These are phyloP conservation scores for Egretta garzetta DNA, from an alignment of 2,113 vertebrate genomes.

Conservation along the genomic window DNA sequence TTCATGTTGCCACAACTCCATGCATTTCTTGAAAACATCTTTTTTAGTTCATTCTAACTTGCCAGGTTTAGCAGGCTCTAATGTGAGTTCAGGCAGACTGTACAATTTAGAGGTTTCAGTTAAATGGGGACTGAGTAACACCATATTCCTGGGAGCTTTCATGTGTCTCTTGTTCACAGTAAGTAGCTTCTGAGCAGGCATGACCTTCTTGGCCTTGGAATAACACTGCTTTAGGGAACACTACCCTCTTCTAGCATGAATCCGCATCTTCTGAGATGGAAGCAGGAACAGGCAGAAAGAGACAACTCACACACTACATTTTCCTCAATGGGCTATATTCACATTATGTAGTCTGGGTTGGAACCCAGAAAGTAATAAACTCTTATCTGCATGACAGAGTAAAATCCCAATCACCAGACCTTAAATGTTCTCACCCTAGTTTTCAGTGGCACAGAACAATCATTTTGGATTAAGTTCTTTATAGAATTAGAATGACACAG, in stretches of 20 bases:
- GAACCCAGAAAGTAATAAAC: neutral
- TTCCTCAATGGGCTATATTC: neutral
- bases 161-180: neutral
- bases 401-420: neutral
- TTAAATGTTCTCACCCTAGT: neutral
- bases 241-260: neutral
- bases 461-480: neutral
- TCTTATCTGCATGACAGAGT: neutral
- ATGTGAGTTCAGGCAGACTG: too few relatives aligned
- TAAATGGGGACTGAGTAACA: neutral
- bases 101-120: neutral
- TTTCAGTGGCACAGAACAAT: neutral
- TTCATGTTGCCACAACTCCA: neutral
- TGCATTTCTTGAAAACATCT: neutral
- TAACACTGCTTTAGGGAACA: neutral
- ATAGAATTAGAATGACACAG: neutral
- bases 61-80: neutral
- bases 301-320: neutral
- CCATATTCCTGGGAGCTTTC: neutral
- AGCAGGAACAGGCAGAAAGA: neutral
- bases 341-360: neutral
- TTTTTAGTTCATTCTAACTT: neutral
- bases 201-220: neutral
- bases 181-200: neutral
- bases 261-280: neutral